phyloP scores from a whole-genome alignment of 2,888 invertebrate genomes.

The Synergus laeviventris region DNA sequence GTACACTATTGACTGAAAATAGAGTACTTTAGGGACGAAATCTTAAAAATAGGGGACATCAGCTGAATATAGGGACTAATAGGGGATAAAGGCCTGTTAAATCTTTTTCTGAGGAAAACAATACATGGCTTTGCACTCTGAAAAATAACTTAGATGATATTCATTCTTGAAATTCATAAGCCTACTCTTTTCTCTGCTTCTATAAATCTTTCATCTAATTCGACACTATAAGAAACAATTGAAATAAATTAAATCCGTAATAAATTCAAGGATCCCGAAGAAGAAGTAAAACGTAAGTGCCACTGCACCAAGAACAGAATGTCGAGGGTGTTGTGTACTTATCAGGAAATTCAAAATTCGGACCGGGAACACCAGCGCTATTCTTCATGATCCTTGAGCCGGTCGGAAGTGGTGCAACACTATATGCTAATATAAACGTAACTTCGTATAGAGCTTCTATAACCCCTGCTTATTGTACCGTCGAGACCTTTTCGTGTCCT shows the following conservation, averaged over 20 bases:
- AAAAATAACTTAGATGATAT: no score
- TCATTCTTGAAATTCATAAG: no score
- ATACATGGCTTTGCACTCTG: no score
- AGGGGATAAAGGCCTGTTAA: no score
- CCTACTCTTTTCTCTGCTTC: no score
- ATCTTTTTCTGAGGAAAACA: no score
- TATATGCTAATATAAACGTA: conserved; percentile 40
- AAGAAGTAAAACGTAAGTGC: neutral
- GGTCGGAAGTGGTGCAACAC: conserved; percentile 30
- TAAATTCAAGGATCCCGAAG: neutral
- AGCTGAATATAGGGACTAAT: no score
- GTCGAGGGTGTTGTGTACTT: neutral
- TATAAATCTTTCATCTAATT: no score
- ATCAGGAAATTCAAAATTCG: conserved; percentile 25
- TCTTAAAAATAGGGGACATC: no score
- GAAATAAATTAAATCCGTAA: neutral
- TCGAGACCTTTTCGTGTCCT: conserved; percentile 51
- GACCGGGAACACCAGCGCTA: conserved; percentile 24
- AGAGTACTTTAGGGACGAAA: no score
- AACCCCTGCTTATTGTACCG: conserved; percentile 48
- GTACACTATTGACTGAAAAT: no score
- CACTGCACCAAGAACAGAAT: neutral
- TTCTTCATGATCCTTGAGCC: conserved; percentile 37
- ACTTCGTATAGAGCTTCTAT: conserved; percentile 22
- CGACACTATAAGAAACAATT: no score